phyloP scores from a whole-genome alignment of 1,140 invertebrate genomes.

The Xylocopa sonorina region DNA sequence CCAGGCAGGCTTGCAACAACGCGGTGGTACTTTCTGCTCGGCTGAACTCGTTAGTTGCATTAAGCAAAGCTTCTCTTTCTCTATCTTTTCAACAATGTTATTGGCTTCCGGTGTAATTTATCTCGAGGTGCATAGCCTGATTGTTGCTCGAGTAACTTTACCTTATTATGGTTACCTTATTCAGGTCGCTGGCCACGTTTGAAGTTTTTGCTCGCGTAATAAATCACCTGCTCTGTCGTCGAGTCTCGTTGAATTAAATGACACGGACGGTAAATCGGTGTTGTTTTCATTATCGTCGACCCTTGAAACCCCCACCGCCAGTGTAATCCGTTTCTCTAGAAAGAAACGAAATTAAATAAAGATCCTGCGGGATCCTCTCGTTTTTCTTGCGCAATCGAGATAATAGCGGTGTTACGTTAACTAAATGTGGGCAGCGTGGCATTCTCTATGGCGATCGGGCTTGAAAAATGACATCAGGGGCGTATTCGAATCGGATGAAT shows the following conservation, averaged over 20 bases:
- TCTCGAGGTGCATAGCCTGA: not conserved
- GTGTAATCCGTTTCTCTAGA: not conserved
- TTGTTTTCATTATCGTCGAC: not conserved
- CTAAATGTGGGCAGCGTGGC: too few species aligned
- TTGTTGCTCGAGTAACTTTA: constrained; percentile 22
- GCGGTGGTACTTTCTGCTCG: constrained; percentile 42
- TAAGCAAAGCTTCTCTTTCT: constrained; percentile 37
- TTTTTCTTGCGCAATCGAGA: too few species aligned
- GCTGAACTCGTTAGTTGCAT: constrained; percentile 43
- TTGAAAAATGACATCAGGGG: too few species aligned
- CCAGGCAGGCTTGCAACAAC: not conserved
- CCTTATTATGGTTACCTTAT: constrained; percentile 22
- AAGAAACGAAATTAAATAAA: too few species aligned
- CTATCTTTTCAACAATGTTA: constrained; percentile 40
- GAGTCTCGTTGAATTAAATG: not conserved
- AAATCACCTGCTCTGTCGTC: not conserved
- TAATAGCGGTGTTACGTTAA: too few species aligned
- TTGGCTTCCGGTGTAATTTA: constrained; percentile 37
- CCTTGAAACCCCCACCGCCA: not conserved
- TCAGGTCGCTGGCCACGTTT: not conserved
- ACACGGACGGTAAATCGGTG: not conserved
- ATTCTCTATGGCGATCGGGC: too few species aligned
- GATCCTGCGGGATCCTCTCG: too few species aligned
- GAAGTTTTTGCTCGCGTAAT: not conserved
- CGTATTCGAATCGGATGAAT: too few species aligned